Conservation (phyloP, 2,113 vertebrate species). For the Cephalopholis sonnerati region DNA sequence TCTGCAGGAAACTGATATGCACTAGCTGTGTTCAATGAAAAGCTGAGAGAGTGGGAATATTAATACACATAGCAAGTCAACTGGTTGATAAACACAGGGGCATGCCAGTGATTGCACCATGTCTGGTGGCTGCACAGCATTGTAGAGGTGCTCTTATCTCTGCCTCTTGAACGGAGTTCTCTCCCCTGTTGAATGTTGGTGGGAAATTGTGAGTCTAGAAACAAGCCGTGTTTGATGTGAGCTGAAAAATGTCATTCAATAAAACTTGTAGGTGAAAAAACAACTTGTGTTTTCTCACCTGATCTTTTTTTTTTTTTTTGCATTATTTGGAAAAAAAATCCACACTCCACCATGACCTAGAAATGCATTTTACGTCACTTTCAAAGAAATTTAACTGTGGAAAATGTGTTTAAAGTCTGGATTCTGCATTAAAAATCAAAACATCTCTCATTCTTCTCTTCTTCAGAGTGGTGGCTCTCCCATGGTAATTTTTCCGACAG, state of each 20-base stretch:
- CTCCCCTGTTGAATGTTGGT: neutral
- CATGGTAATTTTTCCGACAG: constrained; percentile 40
- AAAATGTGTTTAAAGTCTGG: constrained; percentile 5
- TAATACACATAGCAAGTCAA: constrained; percentile 5
- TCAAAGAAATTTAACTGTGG: constrained; percentile 6
- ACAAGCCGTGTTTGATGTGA: neutral
- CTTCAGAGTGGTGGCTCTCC: constrained; percentile 35
- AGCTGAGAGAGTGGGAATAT: constrained; percentile 9
- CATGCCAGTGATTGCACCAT: constrained; percentile 15
- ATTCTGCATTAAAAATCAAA: constrained; percentile 39
- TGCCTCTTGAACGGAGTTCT: constrained; percentile 25
- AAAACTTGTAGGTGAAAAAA: neutral
- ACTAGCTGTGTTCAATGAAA: constrained; percentile 20
- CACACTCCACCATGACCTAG: neutral
- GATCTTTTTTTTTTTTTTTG: no score
- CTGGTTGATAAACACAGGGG: neutral
- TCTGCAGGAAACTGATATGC: constrained; percentile 16
- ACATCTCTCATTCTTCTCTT: neutral
- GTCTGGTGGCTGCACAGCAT: constrained; percentile 18
- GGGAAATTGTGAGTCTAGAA: neutral
- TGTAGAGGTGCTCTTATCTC: constrained; percentile 13
- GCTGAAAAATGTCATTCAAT: neutral
- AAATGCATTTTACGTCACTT: constrained; percentile 3
- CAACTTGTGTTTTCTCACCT: no score
- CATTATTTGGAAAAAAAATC: neutral